Evolutionary conservation across 2,888 invertebrate species (phyloP).

Genomic region (Pheosia tremula): DNA sequence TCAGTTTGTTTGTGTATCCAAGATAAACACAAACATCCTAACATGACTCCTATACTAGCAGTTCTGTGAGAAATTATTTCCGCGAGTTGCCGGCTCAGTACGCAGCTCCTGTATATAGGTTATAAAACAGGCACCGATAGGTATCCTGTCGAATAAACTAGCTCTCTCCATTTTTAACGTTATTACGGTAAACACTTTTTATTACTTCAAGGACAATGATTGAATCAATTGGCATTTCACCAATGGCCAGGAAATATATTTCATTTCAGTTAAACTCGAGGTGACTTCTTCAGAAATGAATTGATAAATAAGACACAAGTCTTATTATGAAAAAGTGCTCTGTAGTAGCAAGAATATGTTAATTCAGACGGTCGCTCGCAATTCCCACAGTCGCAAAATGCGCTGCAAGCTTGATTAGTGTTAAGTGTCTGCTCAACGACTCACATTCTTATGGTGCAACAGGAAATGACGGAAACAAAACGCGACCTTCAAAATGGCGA

Average conservation of each 20-base stretch:
- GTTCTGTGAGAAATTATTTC: neutral
- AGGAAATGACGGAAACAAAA: slow-evolving; percentile 1
- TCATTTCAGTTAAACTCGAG: no score
- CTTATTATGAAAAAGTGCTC: no score
- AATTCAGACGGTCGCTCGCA: neutral
- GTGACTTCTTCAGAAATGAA: no score
- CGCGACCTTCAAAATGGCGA: slow-evolving; percentile 10
- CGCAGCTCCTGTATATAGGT: neutral
- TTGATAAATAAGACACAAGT: no score
- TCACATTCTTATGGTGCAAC: neutral
- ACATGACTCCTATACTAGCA: neutral
- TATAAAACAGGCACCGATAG: neutral
- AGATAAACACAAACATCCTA: neutral
- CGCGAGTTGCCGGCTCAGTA: neutral
- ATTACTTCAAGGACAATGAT: slow-evolving; percentile 18
- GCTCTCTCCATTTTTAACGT: slow-evolving; percentile 14
- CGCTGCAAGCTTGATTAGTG: neutral
- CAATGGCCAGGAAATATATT: no score
- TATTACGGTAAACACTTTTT: slow-evolving; percentile 28
- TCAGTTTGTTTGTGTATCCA: neutral
- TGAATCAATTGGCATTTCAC: neutral
- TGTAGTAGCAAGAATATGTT: neutral
- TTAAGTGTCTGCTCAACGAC: neutral
- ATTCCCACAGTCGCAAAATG: neutral
- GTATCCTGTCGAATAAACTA: neutral